These are phyloP conservation scores for Drosophila ohnishii DNA, from an alignment of 1,140 invertebrate species.

Conservation along the genomic window DNA sequence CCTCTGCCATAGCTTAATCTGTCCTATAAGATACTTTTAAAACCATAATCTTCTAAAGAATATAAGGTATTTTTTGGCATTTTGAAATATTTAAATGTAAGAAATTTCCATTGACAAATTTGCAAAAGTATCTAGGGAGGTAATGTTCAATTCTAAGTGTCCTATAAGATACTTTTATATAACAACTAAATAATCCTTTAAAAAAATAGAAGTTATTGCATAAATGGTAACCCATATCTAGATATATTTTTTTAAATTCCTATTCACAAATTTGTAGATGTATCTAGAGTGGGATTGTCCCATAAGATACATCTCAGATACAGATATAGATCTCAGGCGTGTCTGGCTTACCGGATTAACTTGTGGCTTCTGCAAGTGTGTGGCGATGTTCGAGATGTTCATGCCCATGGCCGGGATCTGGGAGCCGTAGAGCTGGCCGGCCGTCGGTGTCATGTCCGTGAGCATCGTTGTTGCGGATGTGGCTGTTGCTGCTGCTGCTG, in stretches of 20 bases:
- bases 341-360: conserved; percentile 79
- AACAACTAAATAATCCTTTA: no score
- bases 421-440: conserved; percentile 85
- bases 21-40: background rate
- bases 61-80: background rate
- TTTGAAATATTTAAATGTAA: background rate
- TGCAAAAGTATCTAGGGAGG: no score
- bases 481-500: conserved; percentile 34
- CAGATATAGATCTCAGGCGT: background rate
- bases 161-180: no score
- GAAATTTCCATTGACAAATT: no score
- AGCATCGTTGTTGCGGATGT: conserved; percentile 79
- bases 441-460: conserved; percentile 85
- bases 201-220: no score
- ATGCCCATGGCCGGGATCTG: conserved; percentile 85
- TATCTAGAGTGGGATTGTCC: background rate
- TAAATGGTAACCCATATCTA: no score
- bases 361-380: conserved; percentile 82
- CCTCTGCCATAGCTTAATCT: background rate
- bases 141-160: no score
- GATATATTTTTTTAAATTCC: background rate
- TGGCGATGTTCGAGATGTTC: conserved; percentile 84
- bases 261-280: background rate
- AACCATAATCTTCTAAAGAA: background rate
- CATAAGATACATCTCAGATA: background rate